phyloP scores from a whole-genome alignment of 2,888 invertebrate genomes.

The Ceramica pisi region DNA sequence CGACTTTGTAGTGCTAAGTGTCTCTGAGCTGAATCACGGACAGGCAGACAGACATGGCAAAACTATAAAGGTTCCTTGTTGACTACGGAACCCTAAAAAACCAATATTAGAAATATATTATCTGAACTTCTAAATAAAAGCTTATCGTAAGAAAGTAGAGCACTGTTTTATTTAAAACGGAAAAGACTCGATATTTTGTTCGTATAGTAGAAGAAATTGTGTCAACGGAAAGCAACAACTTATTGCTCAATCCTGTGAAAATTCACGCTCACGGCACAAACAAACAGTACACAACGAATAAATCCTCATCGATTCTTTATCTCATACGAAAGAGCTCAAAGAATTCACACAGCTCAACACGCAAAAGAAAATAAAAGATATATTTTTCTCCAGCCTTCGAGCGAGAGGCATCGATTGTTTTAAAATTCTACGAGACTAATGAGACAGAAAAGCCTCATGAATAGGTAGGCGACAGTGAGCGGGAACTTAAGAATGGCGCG shows the following conservation, averaged over 20 bases:
- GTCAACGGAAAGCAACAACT: neutral
- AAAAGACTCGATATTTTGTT: neutral
- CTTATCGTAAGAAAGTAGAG: neutral
- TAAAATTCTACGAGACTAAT: slow-evolving; percentile 54
- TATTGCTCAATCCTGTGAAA: slow-evolving; percentile 17
- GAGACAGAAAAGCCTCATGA: slow-evolving; percentile 52
- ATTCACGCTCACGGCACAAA: slow-evolving; percentile 18
- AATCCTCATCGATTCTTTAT: slow-evolving; percentile 18
- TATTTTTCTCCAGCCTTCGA: slow-evolving; percentile 18
- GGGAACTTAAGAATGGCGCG: slow-evolving; percentile 46
- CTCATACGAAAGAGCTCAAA: slow-evolving; percentile 24
- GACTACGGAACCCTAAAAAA: no score
- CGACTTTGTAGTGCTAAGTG: no score
- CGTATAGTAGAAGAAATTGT: neutral
- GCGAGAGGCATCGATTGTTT: slow-evolving; percentile 50
- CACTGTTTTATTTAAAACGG: neutral
- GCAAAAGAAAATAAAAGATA: slow-evolving; percentile 35
- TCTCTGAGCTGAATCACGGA: no score
- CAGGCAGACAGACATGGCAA: no score
- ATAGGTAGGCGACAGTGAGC: slow-evolving; percentile 43
- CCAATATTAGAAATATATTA: neutral
- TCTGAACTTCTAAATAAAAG: neutral
- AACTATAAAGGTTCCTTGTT: no score
- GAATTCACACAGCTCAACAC: slow-evolving; percentile 21
- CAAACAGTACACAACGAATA: slow-evolving; percentile 22